Percentiles rank a stretch among this genome's conserved stretches.
phyloP scores from a whole-genome alignment of 2,888 invertebrate species.

The Synergus itoensis region DNA sequence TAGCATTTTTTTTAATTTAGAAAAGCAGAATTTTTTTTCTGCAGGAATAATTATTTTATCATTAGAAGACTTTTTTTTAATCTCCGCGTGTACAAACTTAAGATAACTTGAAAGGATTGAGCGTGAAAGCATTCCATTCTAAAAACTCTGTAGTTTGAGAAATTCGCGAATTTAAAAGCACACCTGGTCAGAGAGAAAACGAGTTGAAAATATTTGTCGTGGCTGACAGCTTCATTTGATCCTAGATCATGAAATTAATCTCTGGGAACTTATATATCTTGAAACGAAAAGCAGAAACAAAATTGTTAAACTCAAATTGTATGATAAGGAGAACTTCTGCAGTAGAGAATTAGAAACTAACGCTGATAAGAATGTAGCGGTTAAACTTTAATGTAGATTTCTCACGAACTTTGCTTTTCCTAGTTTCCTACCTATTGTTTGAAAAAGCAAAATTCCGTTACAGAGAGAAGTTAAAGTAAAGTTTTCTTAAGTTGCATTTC shows the following conservation, averaged over 20 bases:
- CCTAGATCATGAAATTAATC: not conserved
- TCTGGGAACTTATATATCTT: not conserved
- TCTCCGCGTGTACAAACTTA: not conserved
- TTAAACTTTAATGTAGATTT: slow-evolving; percentile 37
- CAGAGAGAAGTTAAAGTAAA: slow-evolving; percentile 16
- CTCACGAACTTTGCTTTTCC: slow-evolving; percentile 27
- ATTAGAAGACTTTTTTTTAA: too few species aligned
- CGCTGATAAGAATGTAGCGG: slow-evolving; percentile 40
- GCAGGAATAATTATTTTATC: too few species aligned
- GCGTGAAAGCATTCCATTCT: not conserved
- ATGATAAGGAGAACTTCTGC: slow-evolving; percentile 34
- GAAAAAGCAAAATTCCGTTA: slow-evolving; percentile 35
- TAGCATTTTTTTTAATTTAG: not conserved
- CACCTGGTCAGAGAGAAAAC: not conserved
- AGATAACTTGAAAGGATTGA: not conserved
- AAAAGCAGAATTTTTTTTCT: not conserved
- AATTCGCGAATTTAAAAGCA: not conserved
- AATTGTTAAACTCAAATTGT: slow-evolving; percentile 18
- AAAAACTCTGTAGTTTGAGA: not conserved
- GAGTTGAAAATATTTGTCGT: not conserved
- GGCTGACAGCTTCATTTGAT: too few species aligned
- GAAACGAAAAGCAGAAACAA: not conserved
- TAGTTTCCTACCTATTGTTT: slow-evolving; percentile 29
- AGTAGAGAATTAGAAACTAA: slow-evolving; percentile 18
- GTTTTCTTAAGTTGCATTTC: slow-evolving; percentile 8